Evolutionary conservation across 2,797 vertebrate genomes (phyloP).

Genomic region (Micropoecilia bifurca): DNA sequence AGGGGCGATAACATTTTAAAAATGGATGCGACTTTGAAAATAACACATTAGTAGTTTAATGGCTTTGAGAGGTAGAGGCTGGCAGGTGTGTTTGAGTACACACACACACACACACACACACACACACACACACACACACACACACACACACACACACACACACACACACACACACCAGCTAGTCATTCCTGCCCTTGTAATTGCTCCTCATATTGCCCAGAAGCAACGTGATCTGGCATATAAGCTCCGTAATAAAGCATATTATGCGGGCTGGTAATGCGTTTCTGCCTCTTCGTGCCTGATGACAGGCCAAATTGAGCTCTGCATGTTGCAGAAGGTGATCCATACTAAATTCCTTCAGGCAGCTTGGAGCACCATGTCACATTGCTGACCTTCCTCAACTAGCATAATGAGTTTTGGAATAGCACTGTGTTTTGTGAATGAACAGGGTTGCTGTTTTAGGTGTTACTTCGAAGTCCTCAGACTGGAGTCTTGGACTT

Average conservation of each 20-base stretch:
- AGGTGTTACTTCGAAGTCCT: conserved; percentile 44
- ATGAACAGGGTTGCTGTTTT: conserved; percentile 55
- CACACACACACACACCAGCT: conserved; percentile 29
- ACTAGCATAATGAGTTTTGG: conserved; percentile 73
- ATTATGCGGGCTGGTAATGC: conserved; percentile 76
- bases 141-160: conserved; percentile 20
- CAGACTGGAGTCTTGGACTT: conserved; percentile 23
- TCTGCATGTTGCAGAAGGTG: conserved; percentile 65
- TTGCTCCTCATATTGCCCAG: conserved; percentile 73
- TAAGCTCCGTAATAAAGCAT: conserved; percentile 77
- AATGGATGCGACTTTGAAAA: conserved; percentile 79
- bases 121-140: conserved; percentile 31
- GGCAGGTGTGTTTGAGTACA: conserved; percentile 57
- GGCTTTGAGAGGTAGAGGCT: conserved; percentile 75
- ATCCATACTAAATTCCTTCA: conserved; percentile 77
- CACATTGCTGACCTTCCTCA: conserved; percentile 74
- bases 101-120: conserved; percentile 16
- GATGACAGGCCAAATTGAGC: conserved; percentile 79
- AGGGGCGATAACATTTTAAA: conserved; percentile 76
- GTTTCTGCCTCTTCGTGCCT: conserved; percentile 72
- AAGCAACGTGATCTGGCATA: conserved; percentile 74
- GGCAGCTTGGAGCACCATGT: conserved; percentile 69
- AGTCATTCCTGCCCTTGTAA: conserved; percentile 70
- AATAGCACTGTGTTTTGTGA: conserved; percentile 57
- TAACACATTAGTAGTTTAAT: conserved; percentile 72